Percentiles rank a stretch among this genome's conserved stretches.
Evolutionary conservation across 2,797 vertebrate genomes (phyloP).

Genomic region (Naso thynnoides): DNA sequence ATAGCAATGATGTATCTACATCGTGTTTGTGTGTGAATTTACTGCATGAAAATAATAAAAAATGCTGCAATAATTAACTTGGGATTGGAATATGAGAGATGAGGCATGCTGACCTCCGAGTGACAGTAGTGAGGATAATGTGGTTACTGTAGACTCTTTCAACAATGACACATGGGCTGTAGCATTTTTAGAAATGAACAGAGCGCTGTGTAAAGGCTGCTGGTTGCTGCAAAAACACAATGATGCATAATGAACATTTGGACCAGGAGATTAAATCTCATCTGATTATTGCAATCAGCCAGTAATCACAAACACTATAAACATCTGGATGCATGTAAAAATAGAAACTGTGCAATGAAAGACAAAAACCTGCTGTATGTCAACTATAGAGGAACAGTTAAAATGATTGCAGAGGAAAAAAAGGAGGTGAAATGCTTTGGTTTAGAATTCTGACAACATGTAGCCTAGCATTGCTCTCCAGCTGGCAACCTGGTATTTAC

Average conservation of each 20-base stretch:
- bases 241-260: conserved; percentile 11
- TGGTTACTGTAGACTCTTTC: too few species aligned
- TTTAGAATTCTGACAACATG: conserved; percentile 22
- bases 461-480: conserved; percentile 17
- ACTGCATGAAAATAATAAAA: neutral
- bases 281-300: conserved; percentile 6
- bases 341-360: neutral
- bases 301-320: neutral
- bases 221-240: neutral
- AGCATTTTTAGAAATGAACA: neutral
- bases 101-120: neutral
- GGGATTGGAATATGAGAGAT: neutral
- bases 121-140: conserved; percentile 3
- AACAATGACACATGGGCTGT: neutral
- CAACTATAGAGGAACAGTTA: neutral
- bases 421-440: conserved; percentile 22
- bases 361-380: neutral
- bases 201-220: neutral
- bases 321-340: neutral
- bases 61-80: neutral
- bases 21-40: neutral
- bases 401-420: conserved; percentile 10
- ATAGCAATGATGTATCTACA: too few species aligned
- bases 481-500: conserved; percentile 45
- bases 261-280: conserved; percentile 6